Evolutionary conservation across 2,888 invertebrate genomes (phyloP).

Genomic region (Panzeria rudis): DNA sequence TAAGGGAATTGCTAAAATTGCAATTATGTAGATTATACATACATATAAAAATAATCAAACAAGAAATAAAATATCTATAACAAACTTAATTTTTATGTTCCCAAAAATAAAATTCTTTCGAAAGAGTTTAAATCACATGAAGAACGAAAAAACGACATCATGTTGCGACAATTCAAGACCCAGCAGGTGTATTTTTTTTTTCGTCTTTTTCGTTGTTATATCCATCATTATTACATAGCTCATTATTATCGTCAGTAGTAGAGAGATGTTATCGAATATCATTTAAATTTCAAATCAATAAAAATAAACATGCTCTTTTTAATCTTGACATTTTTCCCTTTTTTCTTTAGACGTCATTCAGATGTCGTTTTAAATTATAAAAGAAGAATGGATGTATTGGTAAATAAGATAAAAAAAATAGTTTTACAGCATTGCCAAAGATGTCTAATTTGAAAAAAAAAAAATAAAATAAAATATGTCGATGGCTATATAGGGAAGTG

Average conservation of each 20-base stretch:
- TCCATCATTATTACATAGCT: constrained; percentile 10
- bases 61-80: too few species aligned
- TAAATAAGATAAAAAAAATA: too few species aligned
- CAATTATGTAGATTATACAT: too few species aligned
- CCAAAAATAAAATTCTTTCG: background rate
- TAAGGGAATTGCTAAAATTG: background rate
- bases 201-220: constrained; percentile 10
- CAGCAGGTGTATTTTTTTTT: constrained; percentile 68
- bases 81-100: background rate
- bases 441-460: too few species aligned
- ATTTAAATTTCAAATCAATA: constrained; percentile 38
- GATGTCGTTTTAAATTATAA: constrained; percentile 2
- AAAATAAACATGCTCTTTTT: constrained; percentile 20
- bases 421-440: too few species aligned
- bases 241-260: constrained; percentile 8
- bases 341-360: background rate
- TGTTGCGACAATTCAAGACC: constrained; percentile 43
- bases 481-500: too few species aligned
- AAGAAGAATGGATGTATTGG: too few species aligned
- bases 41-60: too few species aligned
- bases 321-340: background rate
- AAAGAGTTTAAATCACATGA: constrained; percentile 6
- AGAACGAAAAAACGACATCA: constrained; percentile 16
- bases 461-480: too few species aligned
- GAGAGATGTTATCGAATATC: constrained; percentile 27